Conservation (phyloP, 2,797 vertebrate species). For the Crossoptilon crossoptilon region DNA sequence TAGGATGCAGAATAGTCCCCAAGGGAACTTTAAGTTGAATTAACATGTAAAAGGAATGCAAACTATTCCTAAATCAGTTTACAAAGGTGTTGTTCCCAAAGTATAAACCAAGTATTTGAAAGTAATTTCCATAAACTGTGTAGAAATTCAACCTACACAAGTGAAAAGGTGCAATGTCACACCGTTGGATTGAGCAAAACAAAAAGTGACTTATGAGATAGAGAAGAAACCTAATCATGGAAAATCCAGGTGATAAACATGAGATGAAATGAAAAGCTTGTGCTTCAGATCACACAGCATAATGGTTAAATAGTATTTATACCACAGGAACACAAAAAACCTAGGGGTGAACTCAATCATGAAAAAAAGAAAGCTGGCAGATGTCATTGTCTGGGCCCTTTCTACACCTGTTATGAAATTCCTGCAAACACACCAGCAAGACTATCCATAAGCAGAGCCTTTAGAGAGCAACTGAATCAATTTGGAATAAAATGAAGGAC, state of each 20-base stretch:
- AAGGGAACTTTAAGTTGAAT: neutral
- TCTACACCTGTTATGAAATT: neutral
- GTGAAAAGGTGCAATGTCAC: neutral
- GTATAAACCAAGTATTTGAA: neutral
- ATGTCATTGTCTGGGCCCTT: neutral
- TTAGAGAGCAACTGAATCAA: neutral
- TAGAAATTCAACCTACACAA: neutral
- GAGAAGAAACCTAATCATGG: neutral
- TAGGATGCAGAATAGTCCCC: neutral
- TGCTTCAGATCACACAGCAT: neutral
- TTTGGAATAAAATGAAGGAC: neutral
- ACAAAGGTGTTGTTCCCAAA: neutral
- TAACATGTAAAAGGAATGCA: neutral
- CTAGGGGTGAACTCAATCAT: neutral
- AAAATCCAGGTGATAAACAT: neutral
- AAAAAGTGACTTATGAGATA: neutral
- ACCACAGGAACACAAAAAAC: neutral
- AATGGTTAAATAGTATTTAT: constrained; percentile 22
- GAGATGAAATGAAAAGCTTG: neutral
- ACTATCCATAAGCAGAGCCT: neutral
- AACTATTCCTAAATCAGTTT: neutral
- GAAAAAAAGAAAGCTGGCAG: neutral
- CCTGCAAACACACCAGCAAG: neutral
- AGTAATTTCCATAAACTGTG: neutral
- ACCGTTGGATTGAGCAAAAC: neutral